Percentiles rank a stretch among this genome's conserved stretches.
Conservation (phyloP, 2,888 invertebrate genomes). For the Pterostichus niger region DNA sequence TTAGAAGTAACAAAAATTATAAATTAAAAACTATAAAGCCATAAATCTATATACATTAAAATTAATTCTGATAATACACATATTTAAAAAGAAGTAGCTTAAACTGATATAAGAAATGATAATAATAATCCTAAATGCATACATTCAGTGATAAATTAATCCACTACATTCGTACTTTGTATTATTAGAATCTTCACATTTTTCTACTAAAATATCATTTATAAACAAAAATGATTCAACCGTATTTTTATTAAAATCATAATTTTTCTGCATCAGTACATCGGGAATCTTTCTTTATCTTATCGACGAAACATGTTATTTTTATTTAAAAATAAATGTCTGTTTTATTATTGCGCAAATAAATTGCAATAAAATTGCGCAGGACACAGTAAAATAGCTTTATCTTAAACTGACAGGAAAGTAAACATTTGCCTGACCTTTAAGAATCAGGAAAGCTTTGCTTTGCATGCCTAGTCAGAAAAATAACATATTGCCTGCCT, state of each 20-base stretch:
- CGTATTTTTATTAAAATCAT: background rate
- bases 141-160: background rate
- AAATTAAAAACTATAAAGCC: background rate
- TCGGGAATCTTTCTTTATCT: background rate
- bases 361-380: too few species aligned
- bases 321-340: too few species aligned
- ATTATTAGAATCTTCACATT: background rate
- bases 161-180: background rate
- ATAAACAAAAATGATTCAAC: constrained; percentile 19
- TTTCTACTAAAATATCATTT: background rate
- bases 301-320: background rate
- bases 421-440: too few species aligned
- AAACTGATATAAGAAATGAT: constrained; percentile 1
- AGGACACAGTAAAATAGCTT: too few species aligned
- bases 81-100: background rate
- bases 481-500: too few species aligned
- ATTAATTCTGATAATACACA: background rate
- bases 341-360: too few species aligned
- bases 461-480: too few species aligned
- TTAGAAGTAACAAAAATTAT: background rate
- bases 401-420: too few species aligned
- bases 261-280: too few species aligned
- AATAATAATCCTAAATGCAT: constrained; percentile 6
- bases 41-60: constrained; percentile 29
- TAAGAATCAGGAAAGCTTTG: too few species aligned